Evolutionary conservation across 2,113 vertebrate genomes (phyloP), one percentile per base, ranked within the genome.

Genomic region (Excalfactoria chinensis): DNA sequence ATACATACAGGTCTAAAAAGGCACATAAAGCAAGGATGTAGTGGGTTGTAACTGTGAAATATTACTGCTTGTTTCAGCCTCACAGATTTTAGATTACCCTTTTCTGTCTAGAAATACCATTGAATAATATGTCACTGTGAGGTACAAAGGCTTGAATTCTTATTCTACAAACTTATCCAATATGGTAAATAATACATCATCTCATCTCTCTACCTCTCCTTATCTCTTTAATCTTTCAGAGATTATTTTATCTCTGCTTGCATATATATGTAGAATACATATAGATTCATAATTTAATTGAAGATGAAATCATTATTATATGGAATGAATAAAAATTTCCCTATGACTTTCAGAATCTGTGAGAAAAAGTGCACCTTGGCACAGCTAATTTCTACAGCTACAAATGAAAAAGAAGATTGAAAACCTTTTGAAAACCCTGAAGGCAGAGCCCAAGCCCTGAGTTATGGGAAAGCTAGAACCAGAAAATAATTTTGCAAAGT

Each of bases 81-180:
- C 91, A 92, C 88, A 88, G 93, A 93, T 95, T 96, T 97, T 90
- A 97, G 88, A 96, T 96, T 82, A 88, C 77, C 55, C 83, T 89
- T 96, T 91, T 84, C 46, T 89, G 62, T 95, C 25, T 53, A 92
- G 46, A 96, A 86, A 53, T 49, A 69, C 40, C 89, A 62, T 64
- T 88, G 83, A 93, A 93, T 91, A 83, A 58, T 71, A 86, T 78
- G 84, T 34, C 88, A 68, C 49, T 59, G 64, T 23, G 32, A 91
- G 91, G 53, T 60, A 85, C 56, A 82, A 95, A 86, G 55, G 58
- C 60, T 37, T 94, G 83, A 89, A 96, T 89, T 95, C n/a, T 82
- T 88, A 95, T 82, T 90, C 37, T 70, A 97, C 79, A 89, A 74
- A 20, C 83, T 77, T 41, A 4, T 48, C 80, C 35, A 67, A 43